phyloP scores from a whole-genome alignment of 1,140 invertebrate species.

The Cydia splendana region DNA sequence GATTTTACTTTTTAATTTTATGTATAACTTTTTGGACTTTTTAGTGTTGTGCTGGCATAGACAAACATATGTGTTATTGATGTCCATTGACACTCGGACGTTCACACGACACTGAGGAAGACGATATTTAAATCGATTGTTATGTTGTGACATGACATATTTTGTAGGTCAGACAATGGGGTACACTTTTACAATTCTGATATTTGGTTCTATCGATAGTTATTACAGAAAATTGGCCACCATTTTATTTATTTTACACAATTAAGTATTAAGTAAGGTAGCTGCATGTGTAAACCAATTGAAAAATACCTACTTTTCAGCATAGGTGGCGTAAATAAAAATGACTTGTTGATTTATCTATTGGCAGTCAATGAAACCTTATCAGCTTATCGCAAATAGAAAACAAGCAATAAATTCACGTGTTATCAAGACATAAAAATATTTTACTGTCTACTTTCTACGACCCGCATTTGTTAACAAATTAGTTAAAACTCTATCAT shows the following conservation, averaged over 20 bases:
- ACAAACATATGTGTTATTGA: constrained; percentile 12
- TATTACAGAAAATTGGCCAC: too few relatives aligned
- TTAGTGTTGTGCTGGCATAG: neutral
- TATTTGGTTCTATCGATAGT: neutral
- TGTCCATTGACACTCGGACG: constrained; percentile 34
- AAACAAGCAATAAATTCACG: neutral
- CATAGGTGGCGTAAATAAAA: neutral
- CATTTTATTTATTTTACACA: neutral
- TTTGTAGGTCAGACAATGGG: constrained; percentile 15
- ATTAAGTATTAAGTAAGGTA: neutral
- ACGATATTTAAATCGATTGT: constrained; percentile 38
- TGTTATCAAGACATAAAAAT: neutral
- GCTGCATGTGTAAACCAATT: neutral
- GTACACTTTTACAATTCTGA: neutral
- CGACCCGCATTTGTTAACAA: constrained; percentile 7
- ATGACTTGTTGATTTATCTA: neutral
- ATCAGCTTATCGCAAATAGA: constrained; percentile 13
- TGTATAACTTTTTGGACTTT: neutral
- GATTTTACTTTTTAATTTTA: neutral
- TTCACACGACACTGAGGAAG: constrained; percentile 39
- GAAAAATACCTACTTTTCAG: neutral
- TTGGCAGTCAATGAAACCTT: neutral
- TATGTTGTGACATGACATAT: constrained; percentile 34
- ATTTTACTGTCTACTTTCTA: constrained; percentile 12
- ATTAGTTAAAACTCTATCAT: neutral